Evolutionary conservation across 1,140 invertebrate species (phyloP).

Genomic region (Brachionus rubens): DNA sequence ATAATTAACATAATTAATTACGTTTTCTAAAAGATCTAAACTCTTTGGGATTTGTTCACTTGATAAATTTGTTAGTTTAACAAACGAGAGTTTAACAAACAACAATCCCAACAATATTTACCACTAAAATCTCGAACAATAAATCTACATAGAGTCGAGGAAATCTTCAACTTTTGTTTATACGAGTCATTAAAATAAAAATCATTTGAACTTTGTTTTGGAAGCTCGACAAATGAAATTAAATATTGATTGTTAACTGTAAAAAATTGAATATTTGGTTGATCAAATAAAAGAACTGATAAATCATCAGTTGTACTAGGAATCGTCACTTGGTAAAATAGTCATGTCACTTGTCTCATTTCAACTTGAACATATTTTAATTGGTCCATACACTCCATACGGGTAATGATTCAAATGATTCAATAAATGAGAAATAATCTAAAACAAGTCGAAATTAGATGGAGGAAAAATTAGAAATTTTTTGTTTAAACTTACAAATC

Average conservation of each 20-base stretch:
- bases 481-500: slow-evolving; percentile 16
- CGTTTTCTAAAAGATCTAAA: slow-evolving; percentile 1
- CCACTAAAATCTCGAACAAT: slow-evolving; percentile 86
- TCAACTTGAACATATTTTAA: slow-evolving; percentile 76
- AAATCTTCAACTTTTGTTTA: background rate
- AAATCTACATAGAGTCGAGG: slow-evolving; percentile 70
- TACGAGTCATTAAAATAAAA: slow-evolving; percentile 17
- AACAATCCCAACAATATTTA: slow-evolving; percentile 93
- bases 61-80: background rate
- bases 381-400: slow-evolving; percentile 75
- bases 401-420: slow-evolving; percentile 85
- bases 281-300: slow-evolving; percentile 66
- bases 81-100: slow-evolving; percentile 70
- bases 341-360: slow-evolving; percentile 88
- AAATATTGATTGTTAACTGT: slow-evolving; percentile 75
- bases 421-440: slow-evolving; percentile 72
- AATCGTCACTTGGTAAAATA: slow-evolving; percentile 51
- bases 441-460: background rate
- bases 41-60: slow-evolving; percentile 6
- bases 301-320: slow-evolving; percentile 69
- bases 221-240: slow-evolving; percentile 84
- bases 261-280: slow-evolving; percentile 84
- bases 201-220: slow-evolving; percentile 59
- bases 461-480: background rate
- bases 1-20: slow-evolving; percentile 11